Conservation (phyloP, 2,113 vertebrate species). For the Fukomys damarensis region DNA sequence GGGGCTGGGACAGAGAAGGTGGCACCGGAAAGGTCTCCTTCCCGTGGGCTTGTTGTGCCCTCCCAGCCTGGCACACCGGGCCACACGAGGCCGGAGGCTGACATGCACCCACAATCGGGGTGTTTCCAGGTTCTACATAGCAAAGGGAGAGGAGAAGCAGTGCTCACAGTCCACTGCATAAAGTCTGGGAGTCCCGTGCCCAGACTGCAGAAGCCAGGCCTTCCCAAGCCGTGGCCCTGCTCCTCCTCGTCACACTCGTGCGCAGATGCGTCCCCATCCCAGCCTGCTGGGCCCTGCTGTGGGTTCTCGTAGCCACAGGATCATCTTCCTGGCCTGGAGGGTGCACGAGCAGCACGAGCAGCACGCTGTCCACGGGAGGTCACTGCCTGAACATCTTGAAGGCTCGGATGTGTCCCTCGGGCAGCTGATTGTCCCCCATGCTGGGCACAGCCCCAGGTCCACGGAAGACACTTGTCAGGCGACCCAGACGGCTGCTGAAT, state of each 20-base stretch:
- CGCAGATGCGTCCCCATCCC: not conserved
- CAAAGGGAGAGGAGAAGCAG: not conserved
- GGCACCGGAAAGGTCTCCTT: not conserved
- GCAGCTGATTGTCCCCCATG: fast-evolving
- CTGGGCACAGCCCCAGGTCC: not conserved
- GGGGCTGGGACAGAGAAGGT: not conserved
- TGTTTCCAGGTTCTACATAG: not conserved
- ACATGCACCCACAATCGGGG: fast-evolving
- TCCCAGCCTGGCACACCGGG: not conserved
- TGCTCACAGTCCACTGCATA: not conserved
- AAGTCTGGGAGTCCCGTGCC: too few species aligned
- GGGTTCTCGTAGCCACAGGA: not conserved
- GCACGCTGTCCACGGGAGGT: fast-evolving
- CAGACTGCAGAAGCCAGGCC: not conserved
- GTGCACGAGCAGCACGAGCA: too few species aligned
- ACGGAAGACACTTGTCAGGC: not conserved
- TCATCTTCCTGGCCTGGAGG: too few species aligned
- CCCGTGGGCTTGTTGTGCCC: not conserved
- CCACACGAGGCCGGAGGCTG: not conserved
- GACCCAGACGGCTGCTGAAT: not conserved
- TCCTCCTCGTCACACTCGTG: not conserved
- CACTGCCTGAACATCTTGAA: not conserved
- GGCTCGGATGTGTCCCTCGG: fast-evolving
- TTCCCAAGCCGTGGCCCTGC: not conserved
- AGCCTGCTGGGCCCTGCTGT: not conserved